These are phyloP conservation scores for Syncerus caffer DNA, from an alignment of 2,797 vertebrate genomes.

Conservation along the genomic window DNA sequence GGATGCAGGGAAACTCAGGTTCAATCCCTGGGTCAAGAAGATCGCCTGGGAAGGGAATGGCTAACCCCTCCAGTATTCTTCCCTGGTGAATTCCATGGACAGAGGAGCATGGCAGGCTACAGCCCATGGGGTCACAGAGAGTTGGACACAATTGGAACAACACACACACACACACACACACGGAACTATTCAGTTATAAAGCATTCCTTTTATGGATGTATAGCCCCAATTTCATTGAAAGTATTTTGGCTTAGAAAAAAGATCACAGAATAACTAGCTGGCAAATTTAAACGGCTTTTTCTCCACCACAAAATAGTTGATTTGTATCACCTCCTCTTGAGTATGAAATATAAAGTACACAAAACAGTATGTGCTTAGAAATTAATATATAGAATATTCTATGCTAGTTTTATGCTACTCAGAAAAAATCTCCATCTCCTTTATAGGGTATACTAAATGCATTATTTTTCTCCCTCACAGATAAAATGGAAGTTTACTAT, in stretches of 20 bases:
- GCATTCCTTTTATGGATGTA: neutral
- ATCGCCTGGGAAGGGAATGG: neutral
- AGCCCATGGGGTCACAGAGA: neutral
- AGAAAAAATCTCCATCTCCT: neutral
- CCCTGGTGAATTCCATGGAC: neutral
- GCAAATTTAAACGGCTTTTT: neutral
- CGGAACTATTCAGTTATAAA: neutral
- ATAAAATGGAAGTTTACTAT: neutral
- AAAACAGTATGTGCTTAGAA: neutral
- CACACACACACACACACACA: neutral
- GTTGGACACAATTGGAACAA: neutral
- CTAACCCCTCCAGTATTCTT: neutral
- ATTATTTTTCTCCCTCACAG: neutral
- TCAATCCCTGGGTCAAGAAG: neutral
- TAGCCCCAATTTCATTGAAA: neutral
- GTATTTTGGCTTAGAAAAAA: neutral
- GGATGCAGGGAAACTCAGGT: accelerated
- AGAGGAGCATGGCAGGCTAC: neutral
- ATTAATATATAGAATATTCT: neutral
- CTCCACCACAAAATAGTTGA: neutral
- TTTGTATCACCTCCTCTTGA: neutral
- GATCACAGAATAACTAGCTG: neutral
- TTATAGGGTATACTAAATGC: neutral
- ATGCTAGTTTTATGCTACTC: neutral
- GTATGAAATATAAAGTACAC: neutral